Conservation (phyloP, 2,113 vertebrate species). For the Choloepus hoffmanni region DNA sequence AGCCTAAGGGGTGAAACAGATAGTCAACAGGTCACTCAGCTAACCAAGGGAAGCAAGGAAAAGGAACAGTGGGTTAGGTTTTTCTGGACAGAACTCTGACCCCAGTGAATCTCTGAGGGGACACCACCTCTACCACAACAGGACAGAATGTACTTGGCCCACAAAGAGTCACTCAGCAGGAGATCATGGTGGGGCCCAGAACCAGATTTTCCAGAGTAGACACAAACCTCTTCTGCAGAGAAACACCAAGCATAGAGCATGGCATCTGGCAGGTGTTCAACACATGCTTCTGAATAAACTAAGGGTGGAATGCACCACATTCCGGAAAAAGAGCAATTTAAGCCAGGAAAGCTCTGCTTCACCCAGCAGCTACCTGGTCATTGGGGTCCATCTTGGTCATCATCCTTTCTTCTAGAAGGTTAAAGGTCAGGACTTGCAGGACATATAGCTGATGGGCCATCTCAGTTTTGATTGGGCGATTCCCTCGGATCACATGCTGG, state of each 20-base stretch:
- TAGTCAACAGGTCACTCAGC: not conserved
- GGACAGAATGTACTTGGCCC: not conserved
- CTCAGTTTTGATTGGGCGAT: slow-evolving; percentile 98
- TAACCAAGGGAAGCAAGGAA: not conserved
- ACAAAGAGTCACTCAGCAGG: not conserved
- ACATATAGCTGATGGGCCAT: slow-evolving; percentile 99
- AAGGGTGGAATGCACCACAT: rapidly evolving
- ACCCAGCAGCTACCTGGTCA: slow-evolving; percentile 90
- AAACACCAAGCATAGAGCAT: not conserved
- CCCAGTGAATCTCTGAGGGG: not conserved
- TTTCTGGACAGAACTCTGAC: not conserved
- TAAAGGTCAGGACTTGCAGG: slow-evolving; percentile 98
- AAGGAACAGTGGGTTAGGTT: not conserved
- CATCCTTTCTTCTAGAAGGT: slow-evolving; percentile 98
- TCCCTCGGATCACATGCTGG: slow-evolving; percentile 97
- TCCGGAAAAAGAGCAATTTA: not conserved
- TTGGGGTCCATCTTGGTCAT: slow-evolving; percentile 99
- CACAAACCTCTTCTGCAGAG: not conserved
- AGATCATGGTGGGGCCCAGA: rapidly evolving
- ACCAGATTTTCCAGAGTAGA: not conserved
- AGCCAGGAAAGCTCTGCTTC: not conserved
- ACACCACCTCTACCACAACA: not conserved
- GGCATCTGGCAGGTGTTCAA: not conserved
- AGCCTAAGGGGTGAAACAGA: slow-evolving; percentile 85
- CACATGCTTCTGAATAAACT: not conserved